Conservation (phyloP, 1,140 invertebrate species). For the Hypsibius dujardini region DNA sequence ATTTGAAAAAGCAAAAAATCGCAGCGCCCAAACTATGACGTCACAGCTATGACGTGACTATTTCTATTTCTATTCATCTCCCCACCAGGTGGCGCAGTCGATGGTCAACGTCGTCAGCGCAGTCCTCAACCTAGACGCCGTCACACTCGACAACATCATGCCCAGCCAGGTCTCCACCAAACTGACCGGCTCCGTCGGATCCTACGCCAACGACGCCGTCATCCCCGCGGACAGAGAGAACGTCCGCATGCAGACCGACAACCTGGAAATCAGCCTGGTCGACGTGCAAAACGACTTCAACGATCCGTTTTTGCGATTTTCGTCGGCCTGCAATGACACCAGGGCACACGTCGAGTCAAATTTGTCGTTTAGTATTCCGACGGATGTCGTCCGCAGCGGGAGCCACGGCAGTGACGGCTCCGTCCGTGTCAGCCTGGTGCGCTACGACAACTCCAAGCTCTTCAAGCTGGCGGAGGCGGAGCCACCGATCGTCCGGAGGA, state of each 20-base stretch:
- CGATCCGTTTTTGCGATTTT: conserved; percentile 24
- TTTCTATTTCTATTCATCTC: not conserved
- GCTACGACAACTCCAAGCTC: conserved; percentile 27
- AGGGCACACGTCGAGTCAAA: conserved; percentile 20
- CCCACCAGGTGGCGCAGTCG: conserved; percentile 27
- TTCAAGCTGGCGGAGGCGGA: conserved; percentile 23
- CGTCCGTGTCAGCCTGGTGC: conserved; percentile 26
- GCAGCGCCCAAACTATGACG: too few species aligned
- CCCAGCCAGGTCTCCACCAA: conserved; percentile 19
- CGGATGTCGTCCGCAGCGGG: conserved; percentile 23
- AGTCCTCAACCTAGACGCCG: conserved; percentile 29
- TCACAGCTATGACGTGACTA: too few species aligned
- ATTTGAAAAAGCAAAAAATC: too few species aligned
- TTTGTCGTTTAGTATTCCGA: conserved; percentile 21
- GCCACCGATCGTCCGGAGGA: conserved; percentile 8
- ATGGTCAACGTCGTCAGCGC: conserved; percentile 30
- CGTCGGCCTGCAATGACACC: conserved; percentile 25
- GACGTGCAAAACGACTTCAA: conserved; percentile 28
- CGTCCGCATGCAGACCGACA: not conserved
- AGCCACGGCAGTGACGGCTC: conserved; percentile 22
- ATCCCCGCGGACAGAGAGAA: not conserved
- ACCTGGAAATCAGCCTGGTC: conserved; percentile 23
- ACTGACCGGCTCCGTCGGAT: not conserved
- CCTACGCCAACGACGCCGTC: conserved; percentile 1
- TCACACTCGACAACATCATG: conserved; percentile 25